Base-by-base conservation (phyloP, 2,888 invertebrate genomes). In the Ennomos quercinarius region DNA sequence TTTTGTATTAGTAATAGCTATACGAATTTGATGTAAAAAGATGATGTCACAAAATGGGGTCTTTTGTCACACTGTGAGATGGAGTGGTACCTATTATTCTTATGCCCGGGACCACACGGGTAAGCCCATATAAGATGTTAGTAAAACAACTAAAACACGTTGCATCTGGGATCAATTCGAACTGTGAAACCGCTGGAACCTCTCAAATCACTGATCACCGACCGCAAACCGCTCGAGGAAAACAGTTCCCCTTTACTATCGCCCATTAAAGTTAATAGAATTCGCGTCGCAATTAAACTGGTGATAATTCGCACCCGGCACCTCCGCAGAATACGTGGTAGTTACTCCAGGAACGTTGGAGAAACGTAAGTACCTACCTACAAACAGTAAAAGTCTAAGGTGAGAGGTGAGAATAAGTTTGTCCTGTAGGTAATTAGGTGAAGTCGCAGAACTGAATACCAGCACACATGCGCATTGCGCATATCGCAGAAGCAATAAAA, bases 261-360 rank as follows among this genome's bases (percentile, higher is more conserved):
- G 63, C 40, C 56, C 66, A 67, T 69, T 76, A 68, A 69, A 57
- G 51, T 63, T 65, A 61, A 63, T 60, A 55, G 55, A 63, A 58
- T 57, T 63, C 57, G 42, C 47, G 39, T 67, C 43, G 48, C 56
- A 63, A 66, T 66, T 60, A 56, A 65, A 57, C 48, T 57, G 52
- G 47, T 60, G 43, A 56, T 68, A 63, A 66, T 61, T 63, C 57
- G 57, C 55, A 58, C 40, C 61, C 56, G 61, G 56, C 51, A 50
- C 54, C 53, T 52, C 43, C 11, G 47, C 53, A 66, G 67, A 63
- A 63, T 66, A 64, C 57, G 54, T 51, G 37, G 37, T 37, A 66
- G 58, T 43, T 43, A 56, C 39, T 61, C 49, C 46, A 10, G 47
- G 35, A 46, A 34, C 27, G 43, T 39, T 10, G 36, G 50, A 36